Conservation (phyloP, 2,113 vertebrate species). For the Acanthisitta chloris region DNA sequence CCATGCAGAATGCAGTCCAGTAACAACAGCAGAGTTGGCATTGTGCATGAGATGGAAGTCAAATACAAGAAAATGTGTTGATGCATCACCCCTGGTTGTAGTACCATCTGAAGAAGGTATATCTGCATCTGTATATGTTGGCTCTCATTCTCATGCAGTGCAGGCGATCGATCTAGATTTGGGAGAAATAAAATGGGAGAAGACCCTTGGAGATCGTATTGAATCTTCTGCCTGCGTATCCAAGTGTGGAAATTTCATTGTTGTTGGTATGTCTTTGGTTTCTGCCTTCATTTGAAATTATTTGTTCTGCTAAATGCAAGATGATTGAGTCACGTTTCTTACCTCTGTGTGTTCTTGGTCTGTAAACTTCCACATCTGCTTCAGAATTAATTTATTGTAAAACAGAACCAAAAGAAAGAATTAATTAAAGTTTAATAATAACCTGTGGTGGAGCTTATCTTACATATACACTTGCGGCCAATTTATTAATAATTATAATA, state of each 20-base stretch:
- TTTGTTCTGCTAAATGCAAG: neutral
- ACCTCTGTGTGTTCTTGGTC: neutral
- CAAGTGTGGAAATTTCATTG: slow-evolving; percentile 84
- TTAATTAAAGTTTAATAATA: neutral
- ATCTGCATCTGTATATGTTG: slow-evolving; percentile 78
- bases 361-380: neutral
- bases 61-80: slow-evolving; percentile 90
- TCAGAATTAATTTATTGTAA: neutral
- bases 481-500: neutral
- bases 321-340: neutral
- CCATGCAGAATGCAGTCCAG: neutral
- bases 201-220: slow-evolving; percentile 85
- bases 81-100: slow-evolving; percentile 88
- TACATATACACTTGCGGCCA: neutral
- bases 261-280: slow-evolving; percentile 79
- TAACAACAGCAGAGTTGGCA: neutral
- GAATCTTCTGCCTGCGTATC: slow-evolving; percentile 90
- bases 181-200: slow-evolving; percentile 87
- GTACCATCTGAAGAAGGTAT: neutral
- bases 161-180: slow-evolving; percentile 83
- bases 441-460: neutral
- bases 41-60: slow-evolving; percentile 84
- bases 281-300: neutral
- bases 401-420: neutral
- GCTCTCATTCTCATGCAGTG: slow-evolving; percentile 90